A percentile compares a stretch with the other conserved stretches of the same genome.
Evolutionary conservation across 2,888 invertebrate species (phyloP).

Genomic region (Rhopalosiphum nymphaeae): DNA sequence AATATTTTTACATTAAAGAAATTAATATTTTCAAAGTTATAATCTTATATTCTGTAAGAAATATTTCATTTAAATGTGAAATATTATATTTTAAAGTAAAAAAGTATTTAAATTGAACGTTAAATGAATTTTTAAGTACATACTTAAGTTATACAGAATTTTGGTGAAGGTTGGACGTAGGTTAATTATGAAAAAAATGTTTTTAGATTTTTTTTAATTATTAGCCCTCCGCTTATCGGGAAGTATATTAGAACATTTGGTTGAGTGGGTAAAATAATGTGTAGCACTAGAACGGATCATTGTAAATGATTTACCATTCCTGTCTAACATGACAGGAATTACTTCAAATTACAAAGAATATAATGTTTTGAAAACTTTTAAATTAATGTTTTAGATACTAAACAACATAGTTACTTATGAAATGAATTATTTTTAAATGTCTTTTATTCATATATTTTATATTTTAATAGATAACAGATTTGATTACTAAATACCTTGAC

Average conservation of each 20-base stretch:
- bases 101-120: neutral
- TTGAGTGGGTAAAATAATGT: neutral
- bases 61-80: neutral
- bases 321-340: neutral
- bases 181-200: neutral
- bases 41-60: neutral
- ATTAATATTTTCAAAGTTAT: neutral
- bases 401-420: neutral
- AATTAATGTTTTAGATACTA: neutral
- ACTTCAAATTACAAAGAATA: neutral
- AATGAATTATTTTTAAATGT: neutral
- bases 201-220: neutral
- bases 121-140: neutral
- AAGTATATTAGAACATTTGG: neutral
- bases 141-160: neutral
- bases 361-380: neutral
- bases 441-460: neutral
- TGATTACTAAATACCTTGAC: neutral
- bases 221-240: neutral
- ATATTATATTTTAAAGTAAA: neutral
- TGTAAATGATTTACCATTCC: neutral
- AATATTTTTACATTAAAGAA: neutral
- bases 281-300: neutral
- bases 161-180: neutral
- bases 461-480: neutral